These are phyloP conservation scores for Geophilus truncorum DNA, from an alignment of 2,888 invertebrate genomes.

Conservation along the genomic window DNA sequence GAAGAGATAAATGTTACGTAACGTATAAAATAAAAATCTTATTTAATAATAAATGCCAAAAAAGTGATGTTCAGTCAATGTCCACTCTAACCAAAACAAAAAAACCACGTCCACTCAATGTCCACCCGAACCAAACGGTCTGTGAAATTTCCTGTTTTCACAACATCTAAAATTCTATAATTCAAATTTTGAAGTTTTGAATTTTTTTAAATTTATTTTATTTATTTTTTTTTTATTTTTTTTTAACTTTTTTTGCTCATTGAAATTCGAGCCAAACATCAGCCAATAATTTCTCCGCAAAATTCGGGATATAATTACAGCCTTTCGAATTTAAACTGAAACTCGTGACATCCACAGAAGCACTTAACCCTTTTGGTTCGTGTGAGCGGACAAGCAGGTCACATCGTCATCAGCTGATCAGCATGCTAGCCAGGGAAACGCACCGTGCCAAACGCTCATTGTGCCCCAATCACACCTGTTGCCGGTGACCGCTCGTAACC, in stretches of 20 bases:
- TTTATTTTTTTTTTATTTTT: neutral
- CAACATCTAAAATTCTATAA: too few relatives aligned
- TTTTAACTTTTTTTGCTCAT: neutral
- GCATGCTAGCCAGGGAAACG: conserved; percentile 25
- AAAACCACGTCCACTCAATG: too few relatives aligned
- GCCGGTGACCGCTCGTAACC: conserved; percentile 25
- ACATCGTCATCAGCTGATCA: conserved; percentile 23
- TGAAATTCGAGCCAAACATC: neutral
- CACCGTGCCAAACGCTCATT: conserved; percentile 24
- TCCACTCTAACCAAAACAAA: too few relatives aligned
- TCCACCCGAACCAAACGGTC: too few relatives aligned
- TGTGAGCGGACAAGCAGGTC: conserved; percentile 23
- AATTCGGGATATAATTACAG: conserved; percentile 12
- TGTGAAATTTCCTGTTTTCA: too few relatives aligned
- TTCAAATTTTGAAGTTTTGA: too few relatives aligned
- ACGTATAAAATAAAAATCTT: too few relatives aligned
- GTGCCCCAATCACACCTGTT: conserved; percentile 27
- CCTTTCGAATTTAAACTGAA: conserved; percentile 19
- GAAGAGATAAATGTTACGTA: too few relatives aligned
- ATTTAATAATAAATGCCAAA: too few relatives aligned
- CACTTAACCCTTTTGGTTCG: conserved; percentile 25
- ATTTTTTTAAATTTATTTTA: neutral
- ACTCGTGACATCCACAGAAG: conserved; percentile 27
- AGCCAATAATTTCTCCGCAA: neutral
- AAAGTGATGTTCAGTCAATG: too few relatives aligned